Base-by-base conservation (phyloP, 2,113 vertebrate genomes). In the Xyliphius kryptos region DNA sequence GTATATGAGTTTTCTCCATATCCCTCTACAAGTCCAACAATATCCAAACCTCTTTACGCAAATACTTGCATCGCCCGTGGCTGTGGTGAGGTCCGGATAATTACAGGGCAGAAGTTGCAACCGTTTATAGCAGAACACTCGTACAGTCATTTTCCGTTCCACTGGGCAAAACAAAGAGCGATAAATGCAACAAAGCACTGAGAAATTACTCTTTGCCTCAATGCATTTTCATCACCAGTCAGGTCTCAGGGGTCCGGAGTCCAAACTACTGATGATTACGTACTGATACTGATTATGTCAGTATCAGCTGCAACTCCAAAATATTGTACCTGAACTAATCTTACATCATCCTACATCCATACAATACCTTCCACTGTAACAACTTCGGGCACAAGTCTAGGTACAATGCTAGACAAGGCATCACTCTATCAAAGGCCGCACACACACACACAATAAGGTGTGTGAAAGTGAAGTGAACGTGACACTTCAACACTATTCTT, bases 11-110 rank as follows among this genome's bases (percentile, higher is more conserved):
- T n/a, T n/a, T n/a, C 52, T 37, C 26, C 2, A 15, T n/a, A 32
- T 32, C 51, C 7, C 26, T 15, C 59, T 15, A 26, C 46, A 22
- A 14, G 20, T n/a, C 61, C 68, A 55, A 61, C 46, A 69, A 21
- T 37, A 38, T 10, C 13, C 55, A 12, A 20, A 10, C 21, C 47
- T 19, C 61, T 17, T 32, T 20, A 9, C 5, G 2, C 63, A 56
- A 50, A 22, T 13, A 46, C 52, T 68, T 43, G 69, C 63, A 51
- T 55, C 56, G 62, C 66, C 60, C 65, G 3, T 58, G 67, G 63
- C 40, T 65, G 52, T 49, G 63, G 63, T 46, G 14, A 56, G n/a
- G 43, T 14, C 32, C 10, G 11, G 53, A 40, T 47, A 65, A 65
- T 65, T 65, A 65, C 63, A 41, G 32, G 16, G 56, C 40, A 56